Evolutionary conservation across 2,888 invertebrate species (phyloP), one percentile per base, ranked within the genome.

Genomic region (Cerastis rubricosa): DNA sequence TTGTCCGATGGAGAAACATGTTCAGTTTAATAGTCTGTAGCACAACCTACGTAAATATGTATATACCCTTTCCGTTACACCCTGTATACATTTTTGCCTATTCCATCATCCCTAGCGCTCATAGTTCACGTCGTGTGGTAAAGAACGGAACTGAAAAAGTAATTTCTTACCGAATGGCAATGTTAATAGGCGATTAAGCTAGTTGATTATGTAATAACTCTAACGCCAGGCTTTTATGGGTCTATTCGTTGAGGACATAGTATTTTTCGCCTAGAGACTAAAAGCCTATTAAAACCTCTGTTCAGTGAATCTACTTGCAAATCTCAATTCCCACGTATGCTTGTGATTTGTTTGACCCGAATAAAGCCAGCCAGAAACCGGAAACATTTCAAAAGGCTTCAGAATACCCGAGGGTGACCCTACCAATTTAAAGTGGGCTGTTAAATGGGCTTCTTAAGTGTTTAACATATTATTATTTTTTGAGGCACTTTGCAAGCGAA

Each of bases 221-320:
- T 22, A 22, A 45, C 22, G 25, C 17, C 25, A 25, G 2, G 17
- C 22, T 47, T 74, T 59, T 59, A 74, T 35, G 40, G 63, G 40
- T 63, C 63, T 63, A 6, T 35, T 19, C 9, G 22, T 35, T 40
- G 63, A 63, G 2, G 35, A 45, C 19, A 25, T 25, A 11, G n/a
- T 14, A 4, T 22, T 47, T 45, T 59, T 59, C 22, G 11, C 11
- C 22, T 22, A 14, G 4, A 14, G 22, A 25, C n/a, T 25, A 35
- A n/a, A 57, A 12, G 11, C 29, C 19, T 29, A 71, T 72, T 74
- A 22, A 59, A 73, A 73, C 4, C 17, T 69, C n/a, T 71, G 70
- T 29, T 71, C 29, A 47, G 17, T 40, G 9, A 54, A 43, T 43
- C 7, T 29, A 29, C 43, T 54, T 54, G 12, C 22, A 54, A 71